These are phyloP conservation scores for Nematolebias whitei DNA, from an alignment of 2,113 vertebrate species.

Conservation along the genomic window DNA sequence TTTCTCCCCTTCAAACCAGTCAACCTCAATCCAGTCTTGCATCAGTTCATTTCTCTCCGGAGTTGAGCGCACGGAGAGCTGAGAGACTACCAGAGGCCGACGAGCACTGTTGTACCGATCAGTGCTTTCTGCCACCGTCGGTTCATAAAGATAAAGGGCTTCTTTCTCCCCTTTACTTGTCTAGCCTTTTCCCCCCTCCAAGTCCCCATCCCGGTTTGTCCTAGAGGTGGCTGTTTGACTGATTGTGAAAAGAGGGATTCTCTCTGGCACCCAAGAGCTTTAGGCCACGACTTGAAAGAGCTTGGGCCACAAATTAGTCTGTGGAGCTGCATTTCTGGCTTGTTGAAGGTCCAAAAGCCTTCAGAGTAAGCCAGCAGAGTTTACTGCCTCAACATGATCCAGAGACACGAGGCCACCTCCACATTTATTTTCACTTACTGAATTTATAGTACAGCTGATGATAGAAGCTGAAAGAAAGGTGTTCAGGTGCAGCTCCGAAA, in stretches of 20 bases:
- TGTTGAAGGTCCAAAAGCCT: constrained; percentile 27
- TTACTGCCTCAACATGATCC: constrained; percentile 18
- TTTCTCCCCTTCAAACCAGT: constrained; percentile 44
- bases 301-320: constrained; percentile 44
- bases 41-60: constrained; percentile 65
- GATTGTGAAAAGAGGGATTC: constrained; percentile 48
- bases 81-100: constrained; percentile 50
- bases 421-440: constrained; percentile 2
- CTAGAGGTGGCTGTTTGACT: constrained; percentile 37
- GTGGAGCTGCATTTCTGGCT: constrained; percentile 21
- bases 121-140: constrained; percentile 59
- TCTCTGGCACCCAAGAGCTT: constrained; percentile 15
- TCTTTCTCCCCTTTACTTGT: constrained; percentile 42
- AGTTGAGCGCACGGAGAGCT: constrained; percentile 27
- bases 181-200: constrained; percentile 17
- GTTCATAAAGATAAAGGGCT: constrained; percentile 69
- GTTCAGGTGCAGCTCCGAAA: not conserved
- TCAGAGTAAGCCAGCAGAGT: constrained; percentile 30
- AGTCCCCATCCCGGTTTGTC: constrained; percentile 46
- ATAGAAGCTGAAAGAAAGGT: constrained; percentile 26
- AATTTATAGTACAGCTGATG: constrained; percentile 6
- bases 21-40: constrained; percentile 65
- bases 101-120: constrained; percentile 62
- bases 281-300: constrained; percentile 54
- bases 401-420: constrained; percentile 18